Base-by-base conservation (phyloP, 2,888 invertebrate species). In the Acleris laterana region DNA sequence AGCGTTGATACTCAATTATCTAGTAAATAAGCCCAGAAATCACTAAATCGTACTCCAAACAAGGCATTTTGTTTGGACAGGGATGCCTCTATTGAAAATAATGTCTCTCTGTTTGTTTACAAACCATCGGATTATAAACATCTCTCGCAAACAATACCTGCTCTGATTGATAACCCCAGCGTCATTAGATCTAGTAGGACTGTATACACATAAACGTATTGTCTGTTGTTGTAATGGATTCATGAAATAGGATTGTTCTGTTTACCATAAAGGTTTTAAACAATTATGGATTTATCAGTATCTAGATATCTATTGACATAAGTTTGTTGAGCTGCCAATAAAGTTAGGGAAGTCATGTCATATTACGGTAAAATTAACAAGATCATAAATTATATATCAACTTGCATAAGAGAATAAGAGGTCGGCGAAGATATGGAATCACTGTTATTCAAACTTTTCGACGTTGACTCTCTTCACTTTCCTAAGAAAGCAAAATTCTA, bases 81-180 rank as follows among this genome's bases (percentile, higher is more conserved):
- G 68, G 71, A 75, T 68, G 69, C 70, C 76, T 78, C 79, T 78
- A 80, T 79, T 84, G 79, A 83, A 80, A 80, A 83, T 81, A 81
- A 71, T 73, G 32, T 58, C 55, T 57, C 44, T 48, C 48, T 83
- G 81, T 84, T 85, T 85, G 79, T 82, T 77, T 77, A 75, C 70
- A 74, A 66, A 67, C 60, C 56, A 69, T 68, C 68, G 62, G 72
- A 78, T 77, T 77, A 78, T 80, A 81, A 81, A 84, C 84, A 85
- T 80, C 72, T 57, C 53, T 42, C 28, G 72, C 77, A 82, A 84
- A 83, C 85, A 85, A 82, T 83, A 75, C 71, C 73, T 61, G 72
- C 74, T 77, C 79, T 78, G 79, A 80, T 73, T 71, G 74, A 75
- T n/a, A 44, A 57, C 38, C 32, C 64, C 53, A 51, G 52, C 44